Conservation (phyloP, 2,113 vertebrate genomes). For the Mesembrinibis cayennensis region DNA sequence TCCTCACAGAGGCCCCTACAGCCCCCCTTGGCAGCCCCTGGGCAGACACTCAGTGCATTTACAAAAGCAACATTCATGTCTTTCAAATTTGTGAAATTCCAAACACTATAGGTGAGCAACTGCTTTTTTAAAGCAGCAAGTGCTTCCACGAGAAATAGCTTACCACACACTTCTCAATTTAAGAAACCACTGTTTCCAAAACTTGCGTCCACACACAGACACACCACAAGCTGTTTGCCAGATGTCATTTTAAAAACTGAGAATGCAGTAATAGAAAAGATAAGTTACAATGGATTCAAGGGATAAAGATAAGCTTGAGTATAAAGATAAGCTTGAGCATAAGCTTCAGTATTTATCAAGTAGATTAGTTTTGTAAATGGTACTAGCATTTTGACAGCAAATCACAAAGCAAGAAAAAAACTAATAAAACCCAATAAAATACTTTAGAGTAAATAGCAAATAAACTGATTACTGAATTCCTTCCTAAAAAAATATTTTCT, state of each 20-base stretch:
- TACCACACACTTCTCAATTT: neutral
- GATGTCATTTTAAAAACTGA: neutral
- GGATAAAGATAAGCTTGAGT: neutral
- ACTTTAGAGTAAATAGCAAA: neutral
- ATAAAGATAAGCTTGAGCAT: neutral
- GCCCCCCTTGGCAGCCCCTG: neutral
- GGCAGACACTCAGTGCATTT: neutral
- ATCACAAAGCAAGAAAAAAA: neutral
- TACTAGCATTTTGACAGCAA: neutral
- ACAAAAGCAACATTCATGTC: neutral
- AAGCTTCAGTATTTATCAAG: neutral
- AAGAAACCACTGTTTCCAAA: neutral
- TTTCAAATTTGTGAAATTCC: neutral
- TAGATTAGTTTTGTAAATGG: neutral
- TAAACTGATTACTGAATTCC: neutral
- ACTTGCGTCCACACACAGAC: neutral
- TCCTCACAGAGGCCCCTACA: neutral
- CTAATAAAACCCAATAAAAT: neutral
- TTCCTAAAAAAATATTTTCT: neutral
- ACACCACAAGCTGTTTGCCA: neutral
- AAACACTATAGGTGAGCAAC: neutral
- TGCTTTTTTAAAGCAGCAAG: neutral
- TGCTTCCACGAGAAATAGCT: neutral
- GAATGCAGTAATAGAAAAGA: neutral
- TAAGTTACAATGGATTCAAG: neutral